These are phyloP conservation scores for Pitangus sulphuratus DNA, from an alignment of 2,797 vertebrate species.

Conservation along the genomic window DNA sequence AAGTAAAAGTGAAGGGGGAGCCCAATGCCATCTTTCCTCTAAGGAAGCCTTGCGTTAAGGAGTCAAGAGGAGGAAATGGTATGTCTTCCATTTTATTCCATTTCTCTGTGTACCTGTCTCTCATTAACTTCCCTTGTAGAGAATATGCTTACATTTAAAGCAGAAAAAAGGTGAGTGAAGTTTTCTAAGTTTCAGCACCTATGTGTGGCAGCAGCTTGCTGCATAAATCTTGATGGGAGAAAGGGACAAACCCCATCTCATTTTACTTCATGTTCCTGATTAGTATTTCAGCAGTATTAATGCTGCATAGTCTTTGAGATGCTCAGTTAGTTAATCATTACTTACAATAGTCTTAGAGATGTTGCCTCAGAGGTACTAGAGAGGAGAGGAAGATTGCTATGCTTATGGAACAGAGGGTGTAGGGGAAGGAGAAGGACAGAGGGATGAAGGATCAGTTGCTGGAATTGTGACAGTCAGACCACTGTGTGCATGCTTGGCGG, in stretches of 20 bases:
- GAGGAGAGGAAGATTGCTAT: background rate
- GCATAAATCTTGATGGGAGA: background rate
- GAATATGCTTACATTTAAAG: background rate
- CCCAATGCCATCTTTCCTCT: accelerated
- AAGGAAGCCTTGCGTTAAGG: background rate
- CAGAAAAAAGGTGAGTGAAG: background rate
- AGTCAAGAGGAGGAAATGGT: background rate
- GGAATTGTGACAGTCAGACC: background rate
- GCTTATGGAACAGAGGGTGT: accelerated
- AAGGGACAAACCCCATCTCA: background rate
- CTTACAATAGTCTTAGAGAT: background rate
- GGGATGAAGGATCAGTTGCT: background rate
- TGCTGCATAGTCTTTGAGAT: background rate
- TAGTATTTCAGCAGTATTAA: background rate
- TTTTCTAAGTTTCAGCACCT: background rate
- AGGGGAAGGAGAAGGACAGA: background rate
- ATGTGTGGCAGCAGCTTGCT: background rate
- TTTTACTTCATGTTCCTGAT: background rate
- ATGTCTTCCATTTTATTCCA: background rate
- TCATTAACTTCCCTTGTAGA: background rate
- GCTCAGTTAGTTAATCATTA: background rate
- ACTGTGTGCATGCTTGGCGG: accelerated
- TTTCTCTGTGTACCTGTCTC: background rate
- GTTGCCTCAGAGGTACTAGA: background rate
- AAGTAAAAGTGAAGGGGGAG: background rate